These are phyloP conservation scores for Chlorospingus flavigularis DNA, from an alignment of 2,797 vertebrate genomes.

Conservation along the genomic window DNA sequence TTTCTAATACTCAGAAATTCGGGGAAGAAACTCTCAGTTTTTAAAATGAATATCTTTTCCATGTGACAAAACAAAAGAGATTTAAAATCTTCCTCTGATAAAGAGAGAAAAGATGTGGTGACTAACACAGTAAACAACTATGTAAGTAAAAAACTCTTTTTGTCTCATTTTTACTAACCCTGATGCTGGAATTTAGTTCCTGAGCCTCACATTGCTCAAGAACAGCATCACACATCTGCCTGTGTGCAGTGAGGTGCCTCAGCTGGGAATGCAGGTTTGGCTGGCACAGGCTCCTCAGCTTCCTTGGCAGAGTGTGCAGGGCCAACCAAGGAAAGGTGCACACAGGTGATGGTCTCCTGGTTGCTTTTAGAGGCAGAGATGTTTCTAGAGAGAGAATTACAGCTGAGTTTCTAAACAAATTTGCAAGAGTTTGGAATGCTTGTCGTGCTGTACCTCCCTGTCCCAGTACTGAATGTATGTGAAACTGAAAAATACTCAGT, in stretches of 20 bases:
- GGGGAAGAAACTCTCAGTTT: neutral
- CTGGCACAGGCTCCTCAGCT: accelerated
- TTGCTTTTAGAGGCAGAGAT: neutral
- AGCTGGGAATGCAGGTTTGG: neutral
- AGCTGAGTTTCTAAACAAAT: neutral
- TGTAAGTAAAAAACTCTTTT: neutral
- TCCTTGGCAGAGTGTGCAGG: neutral
- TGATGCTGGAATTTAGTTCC: neutral
- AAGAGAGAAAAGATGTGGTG: neutral
- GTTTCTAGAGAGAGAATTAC: neutral
- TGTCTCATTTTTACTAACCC: neutral
- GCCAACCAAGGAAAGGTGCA: accelerated
- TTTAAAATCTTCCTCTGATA: neutral
- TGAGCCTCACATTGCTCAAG: neutral
- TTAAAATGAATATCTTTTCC: neutral
- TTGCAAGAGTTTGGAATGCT: neutral
- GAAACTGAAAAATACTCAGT: neutral
- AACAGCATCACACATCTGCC: accelerated
- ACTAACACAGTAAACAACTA: neutral
- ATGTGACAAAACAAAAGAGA: neutral
- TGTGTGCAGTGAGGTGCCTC: neutral
- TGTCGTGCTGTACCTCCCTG: neutral
- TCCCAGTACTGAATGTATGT: accelerated
- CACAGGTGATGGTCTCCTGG: neutral
- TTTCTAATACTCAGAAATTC: neutral